phyloP scores from a whole-genome alignment of 2,888 invertebrate genomes.

The Drosophila falleni region DNA sequence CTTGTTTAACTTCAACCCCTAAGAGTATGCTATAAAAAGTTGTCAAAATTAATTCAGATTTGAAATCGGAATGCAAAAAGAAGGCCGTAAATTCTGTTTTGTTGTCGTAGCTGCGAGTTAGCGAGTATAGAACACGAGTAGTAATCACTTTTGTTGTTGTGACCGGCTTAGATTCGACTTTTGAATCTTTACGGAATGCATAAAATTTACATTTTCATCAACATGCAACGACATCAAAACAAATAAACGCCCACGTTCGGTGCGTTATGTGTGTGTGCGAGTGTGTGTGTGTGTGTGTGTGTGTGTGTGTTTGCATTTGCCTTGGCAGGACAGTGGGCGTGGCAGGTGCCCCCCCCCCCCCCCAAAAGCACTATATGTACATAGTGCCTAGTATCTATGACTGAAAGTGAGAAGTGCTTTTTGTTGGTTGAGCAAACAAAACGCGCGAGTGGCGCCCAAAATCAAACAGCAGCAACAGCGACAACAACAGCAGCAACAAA shows the following conservation, averaged over 20 bases:
- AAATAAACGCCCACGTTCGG: conserved; percentile 47
- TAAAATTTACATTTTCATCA: conserved; percentile 80
- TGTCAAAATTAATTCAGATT: conserved; percentile 4
- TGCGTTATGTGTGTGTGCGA: neutral
- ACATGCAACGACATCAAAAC: conserved; percentile 53
- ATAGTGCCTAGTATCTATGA: conserved; percentile 58
- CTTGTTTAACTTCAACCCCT: no score
- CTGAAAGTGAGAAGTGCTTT: conserved; percentile 74
- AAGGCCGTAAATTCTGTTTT: conserved; percentile 28
- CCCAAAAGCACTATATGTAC: conserved; percentile 46
- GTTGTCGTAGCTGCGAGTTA: conserved; percentile 15
- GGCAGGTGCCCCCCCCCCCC: conserved; percentile 6
- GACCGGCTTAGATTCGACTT: conserved; percentile 39
- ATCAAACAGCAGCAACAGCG: conserved; percentile 59
- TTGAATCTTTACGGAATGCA: conserved; percentile 59
- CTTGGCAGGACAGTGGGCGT: conserved; percentile 29
- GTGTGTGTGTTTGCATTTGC: conserved; percentile 42
- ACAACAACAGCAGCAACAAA: conserved; percentile 43
- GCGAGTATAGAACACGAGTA: conserved; percentile 38
- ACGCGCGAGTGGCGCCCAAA: conserved; percentile 65
- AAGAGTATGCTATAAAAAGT: no score
- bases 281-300: conserved; percentile 6
- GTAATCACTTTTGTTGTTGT: conserved; percentile 42
- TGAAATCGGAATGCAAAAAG: conserved; percentile 7
- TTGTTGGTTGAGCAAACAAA: conserved; percentile 74